Conservation (phyloP, 2,113 vertebrate species). For the Brachypteracias leptosomus region DNA sequence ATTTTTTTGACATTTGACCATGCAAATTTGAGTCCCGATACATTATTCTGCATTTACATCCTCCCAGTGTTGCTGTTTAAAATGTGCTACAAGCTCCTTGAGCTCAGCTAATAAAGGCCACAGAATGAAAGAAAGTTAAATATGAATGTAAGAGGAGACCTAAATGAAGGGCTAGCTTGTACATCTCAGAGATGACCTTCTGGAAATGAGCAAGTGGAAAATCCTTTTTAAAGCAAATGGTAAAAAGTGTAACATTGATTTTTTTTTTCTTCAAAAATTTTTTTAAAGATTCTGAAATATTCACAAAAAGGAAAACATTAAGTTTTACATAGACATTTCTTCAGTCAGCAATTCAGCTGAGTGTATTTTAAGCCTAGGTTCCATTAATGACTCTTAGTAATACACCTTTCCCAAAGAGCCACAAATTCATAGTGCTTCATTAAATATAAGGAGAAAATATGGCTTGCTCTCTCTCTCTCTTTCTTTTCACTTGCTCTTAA, state of each 20-base stretch:
- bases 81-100: conserved; percentile 84
- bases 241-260: conserved; percentile 24
- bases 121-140: conserved; percentile 81
- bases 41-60: conserved; percentile 99
- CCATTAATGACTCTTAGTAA: conserved; percentile 62
- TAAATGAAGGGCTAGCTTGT: conserved; percentile 76
- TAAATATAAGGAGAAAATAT: conserved; percentile 45
- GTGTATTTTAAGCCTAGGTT: conserved; percentile 53
- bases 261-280: conserved; percentile 19
- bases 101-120: conserved; percentile 88
- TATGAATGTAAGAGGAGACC: conserved; percentile 83
- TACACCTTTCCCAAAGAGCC: conserved; percentile 56
- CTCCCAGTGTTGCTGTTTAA: conserved; percentile 87
- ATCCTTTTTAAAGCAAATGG: conserved; percentile 68
- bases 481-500: conserved; percentile 20
- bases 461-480: not conserved
- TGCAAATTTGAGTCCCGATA: conserved; percentile 98
- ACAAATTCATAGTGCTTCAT: conserved; percentile 54
- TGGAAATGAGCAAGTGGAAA: conserved; percentile 57
- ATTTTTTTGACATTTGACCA: conserved; percentile 99
- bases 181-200: conserved; percentile 76
- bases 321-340: conserved; percentile 46
- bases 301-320: conserved; percentile 60
- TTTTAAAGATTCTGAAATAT: conserved; percentile 62
- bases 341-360: conserved; percentile 39